Conservation (phyloP, 2,888 invertebrate genomes). For the Belgica antarctica region DNA sequence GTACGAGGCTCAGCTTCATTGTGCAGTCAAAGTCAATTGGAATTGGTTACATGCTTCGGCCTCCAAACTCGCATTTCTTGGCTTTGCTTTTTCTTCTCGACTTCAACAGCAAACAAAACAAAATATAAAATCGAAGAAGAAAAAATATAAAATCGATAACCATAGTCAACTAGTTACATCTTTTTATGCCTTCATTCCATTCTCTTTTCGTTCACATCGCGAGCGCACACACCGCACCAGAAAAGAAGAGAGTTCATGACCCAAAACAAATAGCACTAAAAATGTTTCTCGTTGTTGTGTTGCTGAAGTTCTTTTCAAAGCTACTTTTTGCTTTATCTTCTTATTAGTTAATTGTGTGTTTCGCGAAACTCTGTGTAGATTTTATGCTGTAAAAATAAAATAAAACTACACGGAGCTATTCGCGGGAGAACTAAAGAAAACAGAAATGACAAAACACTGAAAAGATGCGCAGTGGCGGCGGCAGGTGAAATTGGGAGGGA, state of each 20-base stretch:
- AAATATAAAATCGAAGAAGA: not conserved
- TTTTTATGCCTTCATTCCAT: not conserved
- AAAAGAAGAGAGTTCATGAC: constrained; percentile 33
- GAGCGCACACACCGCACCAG: not conserved
- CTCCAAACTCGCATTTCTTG: constrained; percentile 3
- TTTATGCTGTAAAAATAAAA: not conserved
- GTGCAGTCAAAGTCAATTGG: not conserved
- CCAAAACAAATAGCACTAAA: constrained; percentile 30
- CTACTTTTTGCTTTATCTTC: constrained; percentile 40
- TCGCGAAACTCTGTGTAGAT: constrained; percentile 7
- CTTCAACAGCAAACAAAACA: not conserved
- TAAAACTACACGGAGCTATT: not conserved
- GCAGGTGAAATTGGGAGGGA: not conserved
- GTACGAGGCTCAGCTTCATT: not conserved
- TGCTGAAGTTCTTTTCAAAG: too few species aligned
- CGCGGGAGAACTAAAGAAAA: constrained; percentile 6
- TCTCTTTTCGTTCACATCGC: constrained; percentile 1
- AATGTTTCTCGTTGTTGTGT: too few species aligned
- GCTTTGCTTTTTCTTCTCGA: not conserved
- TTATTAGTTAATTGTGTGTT: constrained; percentile 33
- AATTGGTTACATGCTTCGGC: constrained; percentile 11
- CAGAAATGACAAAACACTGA: not conserved
- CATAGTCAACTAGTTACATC: not conserved
- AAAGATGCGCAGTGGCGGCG: not conserved
- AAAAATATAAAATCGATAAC: constrained; percentile 30